phyloP scores from a whole-genome alignment of 2,797 vertebrate species.

The Todus mexicanus region DNA sequence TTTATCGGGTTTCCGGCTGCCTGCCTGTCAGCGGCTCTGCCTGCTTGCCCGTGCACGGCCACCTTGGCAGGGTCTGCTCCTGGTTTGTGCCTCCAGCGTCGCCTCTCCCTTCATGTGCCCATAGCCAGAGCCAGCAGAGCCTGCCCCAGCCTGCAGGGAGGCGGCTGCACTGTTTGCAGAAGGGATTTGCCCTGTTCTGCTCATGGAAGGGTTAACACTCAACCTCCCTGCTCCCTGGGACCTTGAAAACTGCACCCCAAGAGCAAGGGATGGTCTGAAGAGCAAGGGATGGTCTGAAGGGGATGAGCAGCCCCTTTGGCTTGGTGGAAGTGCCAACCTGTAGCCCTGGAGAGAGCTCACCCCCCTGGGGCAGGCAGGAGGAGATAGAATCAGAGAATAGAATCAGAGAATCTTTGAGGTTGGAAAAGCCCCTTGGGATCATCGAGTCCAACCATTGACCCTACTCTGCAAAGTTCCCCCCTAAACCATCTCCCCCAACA shows the following conservation, averaged over 20 bases:
- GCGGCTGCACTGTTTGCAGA: neutral
- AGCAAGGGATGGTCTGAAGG: neutral
- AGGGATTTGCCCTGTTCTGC: neutral
- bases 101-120: neutral
- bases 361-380: neutral
- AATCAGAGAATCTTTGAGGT: too few relatives aligned
- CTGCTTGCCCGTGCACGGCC: neutral
- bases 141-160: neutral
- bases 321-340: neutral
- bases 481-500: too few relatives aligned
- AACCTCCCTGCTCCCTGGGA: neutral
- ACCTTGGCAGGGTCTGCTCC: neutral
- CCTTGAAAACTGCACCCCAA: neutral
- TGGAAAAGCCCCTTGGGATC: too few relatives aligned
- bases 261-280: neutral
- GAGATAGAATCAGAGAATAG: too few relatives aligned
- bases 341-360: neutral
- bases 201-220: neutral
- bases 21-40: neutral
- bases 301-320: neutral
- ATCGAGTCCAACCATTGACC: too few relatives aligned
- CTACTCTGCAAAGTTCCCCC: too few relatives aligned
- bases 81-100: neutral
- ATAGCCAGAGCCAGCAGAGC: neutral
- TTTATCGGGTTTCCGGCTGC: neutral